Percentiles rank a stretch among this genome's conserved stretches.
Conservation (phyloP, 2,888 invertebrate genomes). For the Eristalis pertinax region DNA sequence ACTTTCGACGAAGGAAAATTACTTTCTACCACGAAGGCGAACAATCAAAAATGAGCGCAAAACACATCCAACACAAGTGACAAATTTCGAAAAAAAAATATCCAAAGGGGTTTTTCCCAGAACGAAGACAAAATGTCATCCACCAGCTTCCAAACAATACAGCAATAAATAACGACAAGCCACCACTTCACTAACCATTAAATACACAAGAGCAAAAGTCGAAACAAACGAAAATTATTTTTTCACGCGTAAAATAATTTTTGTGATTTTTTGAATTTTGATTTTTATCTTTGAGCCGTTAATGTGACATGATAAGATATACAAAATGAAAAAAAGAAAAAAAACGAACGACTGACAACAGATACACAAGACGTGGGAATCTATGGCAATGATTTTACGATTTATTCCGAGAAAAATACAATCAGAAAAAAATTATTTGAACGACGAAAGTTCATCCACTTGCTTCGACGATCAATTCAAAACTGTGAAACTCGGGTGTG, state of each 20-base stretch:
- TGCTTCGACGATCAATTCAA: slow-evolving; percentile 47
- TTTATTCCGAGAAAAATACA: slow-evolving; percentile 11
- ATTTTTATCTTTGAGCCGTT: slow-evolving; percentile 5
- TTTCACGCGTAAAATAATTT: neutral
- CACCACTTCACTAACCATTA: slow-evolving; percentile 13
- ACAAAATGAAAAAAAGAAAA: neutral
- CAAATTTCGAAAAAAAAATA: neutral
- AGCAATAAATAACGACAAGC: slow-evolving; percentile 9
- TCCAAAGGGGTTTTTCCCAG: neutral
- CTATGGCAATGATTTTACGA: slow-evolving; percentile 4
- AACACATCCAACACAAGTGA: neutral
- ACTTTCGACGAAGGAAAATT: neutral
- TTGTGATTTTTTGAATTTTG: neutral
- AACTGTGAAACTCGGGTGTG: slow-evolving; percentile 43
- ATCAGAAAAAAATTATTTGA: slow-evolving; percentile 24
- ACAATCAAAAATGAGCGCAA: neutral
- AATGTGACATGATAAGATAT: slow-evolving; percentile 6
- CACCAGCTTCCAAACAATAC: slow-evolving; percentile 1
- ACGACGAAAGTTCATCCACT: slow-evolving; percentile 57
- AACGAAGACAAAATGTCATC: slow-evolving; percentile 1
- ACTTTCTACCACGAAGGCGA: neutral
- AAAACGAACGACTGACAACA: slow-evolving; percentile 6
- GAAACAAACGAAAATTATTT: neutral
- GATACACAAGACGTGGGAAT: neutral
- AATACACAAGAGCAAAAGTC: neutral